phyloP scores from a whole-genome alignment of 2,797 vertebrate genomes.

The Sciurus carolinensis region DNA sequence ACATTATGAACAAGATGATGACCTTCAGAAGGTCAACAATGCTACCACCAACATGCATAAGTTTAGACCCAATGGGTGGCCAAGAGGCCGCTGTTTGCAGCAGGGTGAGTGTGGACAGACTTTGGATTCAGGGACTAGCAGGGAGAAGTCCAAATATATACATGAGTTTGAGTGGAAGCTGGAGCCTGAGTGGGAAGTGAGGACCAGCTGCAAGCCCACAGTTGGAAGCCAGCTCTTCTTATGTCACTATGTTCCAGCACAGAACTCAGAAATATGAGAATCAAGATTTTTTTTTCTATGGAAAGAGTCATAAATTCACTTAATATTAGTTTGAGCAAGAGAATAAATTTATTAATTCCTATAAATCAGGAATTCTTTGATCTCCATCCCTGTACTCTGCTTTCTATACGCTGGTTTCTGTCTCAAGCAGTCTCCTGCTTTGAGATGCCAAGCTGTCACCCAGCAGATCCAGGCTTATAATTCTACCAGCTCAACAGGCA shows the following conservation, averaged over 20 bases:
- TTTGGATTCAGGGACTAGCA: neutral
- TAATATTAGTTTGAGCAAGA: constrained; percentile 52
- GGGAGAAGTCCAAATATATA: neutral
- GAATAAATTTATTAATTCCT: constrained; percentile 28
- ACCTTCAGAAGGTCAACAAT: neutral
- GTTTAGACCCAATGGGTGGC: neutral
- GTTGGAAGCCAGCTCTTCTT: neutral
- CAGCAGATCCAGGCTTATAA: neutral
- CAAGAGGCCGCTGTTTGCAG: neutral
- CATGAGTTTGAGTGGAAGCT: neutral
- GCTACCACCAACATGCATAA: neutral
- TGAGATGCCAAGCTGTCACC: neutral
- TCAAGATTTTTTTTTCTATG: constrained; percentile 14
- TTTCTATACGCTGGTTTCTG: neutral
- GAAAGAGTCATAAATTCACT: constrained; percentile 27
- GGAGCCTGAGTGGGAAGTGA: neutral
- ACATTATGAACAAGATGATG: constrained; percentile 14
- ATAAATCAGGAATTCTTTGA: neutral
- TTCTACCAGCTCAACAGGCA: constrained; percentile 27
- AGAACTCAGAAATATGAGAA: constrained; percentile 39
- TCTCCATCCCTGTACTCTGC: neutral
- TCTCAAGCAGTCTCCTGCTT: constrained; percentile 3
- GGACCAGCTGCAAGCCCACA: neutral
- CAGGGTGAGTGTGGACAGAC: neutral
- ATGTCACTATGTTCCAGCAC: neutral